These are phyloP conservation scores for Caradrina clavipalpis DNA, from an alignment of 2,888 invertebrate species.

Conservation along the genomic window DNA sequence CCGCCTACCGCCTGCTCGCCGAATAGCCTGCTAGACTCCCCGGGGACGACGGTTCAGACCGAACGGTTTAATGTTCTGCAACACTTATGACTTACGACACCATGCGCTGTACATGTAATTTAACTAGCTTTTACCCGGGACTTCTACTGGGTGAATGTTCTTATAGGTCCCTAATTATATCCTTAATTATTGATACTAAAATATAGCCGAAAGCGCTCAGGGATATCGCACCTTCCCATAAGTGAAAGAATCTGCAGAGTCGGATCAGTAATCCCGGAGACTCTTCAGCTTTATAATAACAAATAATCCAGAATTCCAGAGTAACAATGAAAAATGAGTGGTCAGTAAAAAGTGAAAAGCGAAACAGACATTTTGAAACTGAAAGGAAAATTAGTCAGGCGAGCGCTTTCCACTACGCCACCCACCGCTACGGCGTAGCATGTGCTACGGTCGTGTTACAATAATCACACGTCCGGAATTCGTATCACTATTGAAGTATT, in stretches of 20 bases:
- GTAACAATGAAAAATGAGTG: background rate
- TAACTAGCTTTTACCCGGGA: background rate
- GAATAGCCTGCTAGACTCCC: conserved; percentile 70
- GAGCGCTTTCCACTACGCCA: background rate
- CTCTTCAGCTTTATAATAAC: no score
- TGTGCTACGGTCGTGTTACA: conserved; percentile 1
- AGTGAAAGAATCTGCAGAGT: no score
- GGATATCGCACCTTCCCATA: no score
- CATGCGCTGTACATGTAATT: conserved; percentile 6
- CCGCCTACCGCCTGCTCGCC: conserved; percentile 61
- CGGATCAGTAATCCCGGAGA: no score
- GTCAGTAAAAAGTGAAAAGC: background rate
- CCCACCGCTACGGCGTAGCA: background rate
- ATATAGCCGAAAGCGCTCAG: no score
- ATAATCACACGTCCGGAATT: background rate
- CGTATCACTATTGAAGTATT: background rate
- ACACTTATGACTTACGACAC: conserved; percentile 74
- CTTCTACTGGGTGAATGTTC: no score
- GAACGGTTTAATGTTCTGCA: conserved; percentile 78
- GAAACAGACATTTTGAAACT: background rate
- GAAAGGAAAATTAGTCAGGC: background rate
- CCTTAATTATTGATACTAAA: no score
- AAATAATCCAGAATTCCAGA: background rate
- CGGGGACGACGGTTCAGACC: conserved; percentile 75
- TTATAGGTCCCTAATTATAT: no score